Conservation (phyloP, 2,797 vertebrate genomes). For the Ceryle rudis region DNA sequence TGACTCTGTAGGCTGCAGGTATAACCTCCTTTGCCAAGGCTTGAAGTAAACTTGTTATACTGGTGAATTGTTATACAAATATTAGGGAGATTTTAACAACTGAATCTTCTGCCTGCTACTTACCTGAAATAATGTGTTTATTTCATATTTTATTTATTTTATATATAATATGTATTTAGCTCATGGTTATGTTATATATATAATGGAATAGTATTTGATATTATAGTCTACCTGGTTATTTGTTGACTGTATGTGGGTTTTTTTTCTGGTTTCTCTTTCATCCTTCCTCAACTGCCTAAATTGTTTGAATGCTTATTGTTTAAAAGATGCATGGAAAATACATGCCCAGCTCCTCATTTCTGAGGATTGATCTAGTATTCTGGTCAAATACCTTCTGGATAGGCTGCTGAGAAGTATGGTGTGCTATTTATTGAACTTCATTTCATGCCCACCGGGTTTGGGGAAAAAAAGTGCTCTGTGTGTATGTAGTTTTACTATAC, state of each 20-base stretch:
- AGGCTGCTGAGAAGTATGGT: neutral
- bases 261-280: neutral
- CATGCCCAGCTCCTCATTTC: neutral
- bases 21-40: neutral
- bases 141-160: neutral
- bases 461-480: neutral
- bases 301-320: neutral
- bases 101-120: neutral
- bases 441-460: fast-evolving
- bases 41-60: neutral
- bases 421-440: neutral
- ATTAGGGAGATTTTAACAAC: neutral
- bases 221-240: neutral
- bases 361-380: neutral
- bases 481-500: neutral
- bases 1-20: neutral
- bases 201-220: neutral
- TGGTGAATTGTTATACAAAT: neutral
- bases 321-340: neutral
- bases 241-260: neutral
- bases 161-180: too few relatives aligned
- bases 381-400: neutral
- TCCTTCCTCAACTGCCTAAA: neutral
- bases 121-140: neutral
- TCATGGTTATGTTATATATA: neutral